Base-by-base conservation (phyloP, 2,113 vertebrate species). In the Cairina moschata region DNA sequence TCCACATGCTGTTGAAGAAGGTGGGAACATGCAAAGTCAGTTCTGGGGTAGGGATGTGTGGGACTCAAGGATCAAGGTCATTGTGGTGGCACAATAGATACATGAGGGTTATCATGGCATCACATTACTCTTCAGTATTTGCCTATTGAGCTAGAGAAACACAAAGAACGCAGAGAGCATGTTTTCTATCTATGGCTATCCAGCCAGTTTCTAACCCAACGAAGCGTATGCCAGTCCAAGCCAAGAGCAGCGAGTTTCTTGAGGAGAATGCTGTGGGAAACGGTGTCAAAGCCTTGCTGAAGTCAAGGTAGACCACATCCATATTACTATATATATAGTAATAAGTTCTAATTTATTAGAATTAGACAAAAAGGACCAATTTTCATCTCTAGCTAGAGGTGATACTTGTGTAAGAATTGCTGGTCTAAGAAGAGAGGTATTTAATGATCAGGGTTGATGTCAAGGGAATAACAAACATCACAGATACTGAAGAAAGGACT, bases 91-190 rank as follows among this genome's bases (percentile, higher is more conserved):
- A 84, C 34, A 68, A 23, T 5, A 72, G n/a, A 42, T 17, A 6
- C 5, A 1, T 2, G 36, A 44, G 34, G 32, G 26, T 2, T 0
- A 13, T 4, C 55, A 7, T 1, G 7, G 17, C 32, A 18, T 52
- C 42, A 56, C 54, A 7, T 15, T 1, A 0, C 13, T 2, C 2
- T 13, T 46, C 34, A 26, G 63, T 13, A 6, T 13, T 34, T 59
- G 40, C 23, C 46, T 72, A 76, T 26, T 75, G 62, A 36, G 63
- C 54, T 44, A 9, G 31, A 38, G 46, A 34, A n/a, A n/a, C 44
- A n/a, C 32, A 29, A 25, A 69, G 29, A 22, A 11, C 6, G 34
- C 44, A 28, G 16, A 31, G 7, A 34, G 3, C 6, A 9, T 8
- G 40, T 20, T 52, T 52, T n/a, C 84, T 67, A 26, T 40, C 40